Conservation (phyloP, 2,113 vertebrate genomes). For the Atherinomorus stipes region DNA sequence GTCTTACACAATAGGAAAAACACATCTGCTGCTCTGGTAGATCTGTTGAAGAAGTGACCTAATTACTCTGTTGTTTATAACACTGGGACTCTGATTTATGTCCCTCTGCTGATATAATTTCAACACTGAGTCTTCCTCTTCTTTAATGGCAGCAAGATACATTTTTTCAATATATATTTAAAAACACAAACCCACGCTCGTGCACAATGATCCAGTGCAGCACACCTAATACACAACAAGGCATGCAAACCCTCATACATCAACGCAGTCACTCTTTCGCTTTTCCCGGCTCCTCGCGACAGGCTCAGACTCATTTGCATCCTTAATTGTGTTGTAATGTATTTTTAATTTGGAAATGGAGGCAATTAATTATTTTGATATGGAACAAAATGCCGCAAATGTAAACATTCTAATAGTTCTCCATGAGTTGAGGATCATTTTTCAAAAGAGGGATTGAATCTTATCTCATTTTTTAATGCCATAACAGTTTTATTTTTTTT, state of each 20-base stretch:
- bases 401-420: constrained; percentile 87
- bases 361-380: constrained; percentile 86
- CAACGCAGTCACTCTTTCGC: constrained; percentile 73
- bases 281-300: constrained; percentile 71
- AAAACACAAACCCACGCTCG: constrained; percentile 43
- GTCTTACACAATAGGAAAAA: constrained; percentile 52
- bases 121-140: constrained; percentile 57
- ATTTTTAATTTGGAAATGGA: constrained; percentile 86
- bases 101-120: constrained; percentile 68
- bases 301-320: constrained; percentile 83
- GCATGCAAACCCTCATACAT: constrained; percentile 68
- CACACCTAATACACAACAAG: constrained; percentile 71
- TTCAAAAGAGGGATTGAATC: constrained; percentile 82
- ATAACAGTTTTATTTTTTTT: constrained; percentile 34
- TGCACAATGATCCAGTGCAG: constrained; percentile 65
- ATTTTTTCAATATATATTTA: constrained; percentile 20
- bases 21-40: constrained; percentile 48
- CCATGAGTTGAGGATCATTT: constrained; percentile 78
- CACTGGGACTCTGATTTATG: constrained; percentile 72
- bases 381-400: constrained; percentile 84
- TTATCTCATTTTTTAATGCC: constrained; percentile 77
- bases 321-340: constrained; percentile 87
- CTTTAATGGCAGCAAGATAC: constrained; percentile 48
- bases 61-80: constrained; percentile 76
- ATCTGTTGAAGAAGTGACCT: constrained; percentile 70